Percentiles rank a stretch among this genome's conserved stretches.
These are phyloP conservation scores for Apamea crenata DNA, from an alignment of 2,888 invertebrate genomes.

Conservation along the genomic window DNA sequence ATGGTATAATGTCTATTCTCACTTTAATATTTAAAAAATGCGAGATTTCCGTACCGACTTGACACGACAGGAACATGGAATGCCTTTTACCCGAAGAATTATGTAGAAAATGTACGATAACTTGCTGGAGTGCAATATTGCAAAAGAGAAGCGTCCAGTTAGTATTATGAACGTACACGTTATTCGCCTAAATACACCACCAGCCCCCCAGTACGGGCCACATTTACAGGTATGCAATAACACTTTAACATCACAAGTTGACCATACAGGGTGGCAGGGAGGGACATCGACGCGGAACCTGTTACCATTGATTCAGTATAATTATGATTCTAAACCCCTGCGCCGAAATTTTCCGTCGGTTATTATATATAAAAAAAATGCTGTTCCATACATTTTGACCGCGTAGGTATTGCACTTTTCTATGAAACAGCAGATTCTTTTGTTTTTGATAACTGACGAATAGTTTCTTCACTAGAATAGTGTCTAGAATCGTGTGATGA, in stretches of 20 bases:
- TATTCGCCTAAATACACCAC: neutral
- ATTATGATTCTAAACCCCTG: too few species aligned
- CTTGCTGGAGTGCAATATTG: slow-evolving; percentile 6
- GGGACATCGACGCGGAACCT: neutral
- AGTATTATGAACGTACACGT: slow-evolving; percentile 7
- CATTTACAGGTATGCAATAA: neutral
- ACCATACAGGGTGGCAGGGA: neutral
- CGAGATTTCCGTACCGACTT: slow-evolving; percentile 28
- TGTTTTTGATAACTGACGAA: too few species aligned
- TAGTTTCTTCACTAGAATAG: too few species aligned
- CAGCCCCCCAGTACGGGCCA: too few species aligned
- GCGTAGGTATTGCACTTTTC: neutral
- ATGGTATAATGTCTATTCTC: slow-evolving; percentile 41
- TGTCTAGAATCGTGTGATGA: neutral
- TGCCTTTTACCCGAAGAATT: slow-evolving; percentile 36
- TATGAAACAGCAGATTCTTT: too few species aligned
- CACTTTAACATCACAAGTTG: neutral
- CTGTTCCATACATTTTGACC: neutral
- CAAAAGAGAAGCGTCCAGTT: slow-evolving; percentile 4
- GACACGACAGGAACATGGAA: slow-evolving; percentile 35
- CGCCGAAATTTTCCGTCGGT: too few species aligned
- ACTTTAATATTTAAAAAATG: slow-evolving; percentile 43
- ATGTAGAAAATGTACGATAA: neutral
- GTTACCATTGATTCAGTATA: neutral
- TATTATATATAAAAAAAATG: neutral